Evolutionary conservation across 2,797 vertebrate genomes (phyloP).

Genomic region (Mormyrus proboscirostris): DNA sequence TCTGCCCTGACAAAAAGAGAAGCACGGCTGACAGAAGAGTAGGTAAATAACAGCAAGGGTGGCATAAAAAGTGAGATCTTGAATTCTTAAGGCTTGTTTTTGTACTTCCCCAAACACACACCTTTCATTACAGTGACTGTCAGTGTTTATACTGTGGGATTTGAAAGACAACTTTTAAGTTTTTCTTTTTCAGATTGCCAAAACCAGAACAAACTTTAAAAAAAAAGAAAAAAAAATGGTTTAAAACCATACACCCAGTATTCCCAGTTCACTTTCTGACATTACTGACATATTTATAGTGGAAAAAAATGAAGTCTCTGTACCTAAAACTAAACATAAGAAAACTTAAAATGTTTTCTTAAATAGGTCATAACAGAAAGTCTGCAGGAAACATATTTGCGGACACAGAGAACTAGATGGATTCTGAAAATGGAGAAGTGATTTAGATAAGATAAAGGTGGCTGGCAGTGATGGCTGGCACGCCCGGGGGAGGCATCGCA

Average conservation of each 20-base stretch:
- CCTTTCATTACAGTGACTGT: conserved; percentile 7
- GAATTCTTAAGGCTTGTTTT: background rate
- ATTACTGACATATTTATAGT: conserved; percentile 1
- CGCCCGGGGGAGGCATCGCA: background rate
- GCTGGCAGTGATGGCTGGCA: background rate
- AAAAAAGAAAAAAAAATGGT: background rate
- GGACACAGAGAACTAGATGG: background rate
- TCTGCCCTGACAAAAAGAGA: background rate
- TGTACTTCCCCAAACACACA: background rate
- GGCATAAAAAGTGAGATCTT: background rate
- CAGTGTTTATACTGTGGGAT: background rate
- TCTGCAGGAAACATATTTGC: background rate
- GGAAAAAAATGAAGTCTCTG: background rate
- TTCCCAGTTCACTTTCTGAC: conserved; percentile 6
- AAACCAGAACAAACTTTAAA: background rate
- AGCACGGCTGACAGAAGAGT: background rate
- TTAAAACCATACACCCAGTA: background rate
- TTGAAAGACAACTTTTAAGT: background rate
- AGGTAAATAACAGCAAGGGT: background rate
- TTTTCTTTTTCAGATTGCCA: background rate
- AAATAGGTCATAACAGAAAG: background rate
- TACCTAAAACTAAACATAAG: background rate
- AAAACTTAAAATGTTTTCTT: background rate
- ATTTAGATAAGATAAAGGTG: background rate
- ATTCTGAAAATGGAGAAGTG: background rate